These are phyloP conservation scores for Schizaphis graminum DNA, from an alignment of 2,888 invertebrate species.

Conservation along the genomic window DNA sequence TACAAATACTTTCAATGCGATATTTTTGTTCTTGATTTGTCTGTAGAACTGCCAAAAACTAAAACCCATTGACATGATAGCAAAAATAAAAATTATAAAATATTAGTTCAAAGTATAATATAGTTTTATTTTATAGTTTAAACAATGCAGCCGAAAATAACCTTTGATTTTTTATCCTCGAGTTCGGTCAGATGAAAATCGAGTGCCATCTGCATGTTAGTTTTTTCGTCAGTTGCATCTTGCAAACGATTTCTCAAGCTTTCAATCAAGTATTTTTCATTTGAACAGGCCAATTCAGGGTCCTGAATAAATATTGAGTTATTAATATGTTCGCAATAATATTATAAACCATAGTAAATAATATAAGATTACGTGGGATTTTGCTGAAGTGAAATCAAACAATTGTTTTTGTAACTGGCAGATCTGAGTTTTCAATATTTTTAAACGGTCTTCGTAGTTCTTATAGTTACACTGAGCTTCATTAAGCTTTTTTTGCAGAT, in stretches of 20 bases:
- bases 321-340: background rate
- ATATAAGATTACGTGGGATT: background rate
- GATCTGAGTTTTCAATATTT: slow-evolving; percentile 17
- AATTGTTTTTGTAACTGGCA: slow-evolving; percentile 51
- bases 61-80: background rate
- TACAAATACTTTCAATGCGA: slow-evolving; percentile 13
- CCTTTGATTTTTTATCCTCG: slow-evolving; percentile 54
- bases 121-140: background rate
- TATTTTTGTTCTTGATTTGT: slow-evolving; percentile 44
- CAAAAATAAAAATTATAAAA: background rate
- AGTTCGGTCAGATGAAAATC: slow-evolving; percentile 49
- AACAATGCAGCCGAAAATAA: background rate
- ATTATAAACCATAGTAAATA: background rate
- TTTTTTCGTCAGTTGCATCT: background rate
- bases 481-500: background rate
- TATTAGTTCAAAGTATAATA: background rate
- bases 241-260: slow-evolving; percentile 39
- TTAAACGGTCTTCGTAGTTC: slow-evolving; percentile 8
- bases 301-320: slow-evolving; percentile 1
- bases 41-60: slow-evolving; percentile 54
- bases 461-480: background rate
- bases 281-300: background rate
- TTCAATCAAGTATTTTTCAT: slow-evolving; percentile 53
- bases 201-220: slow-evolving; percentile 8
- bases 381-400: background rate